phyloP scores from a whole-genome alignment of 2,113 vertebrate species.

The Oreotragus oreotragus region DNA sequence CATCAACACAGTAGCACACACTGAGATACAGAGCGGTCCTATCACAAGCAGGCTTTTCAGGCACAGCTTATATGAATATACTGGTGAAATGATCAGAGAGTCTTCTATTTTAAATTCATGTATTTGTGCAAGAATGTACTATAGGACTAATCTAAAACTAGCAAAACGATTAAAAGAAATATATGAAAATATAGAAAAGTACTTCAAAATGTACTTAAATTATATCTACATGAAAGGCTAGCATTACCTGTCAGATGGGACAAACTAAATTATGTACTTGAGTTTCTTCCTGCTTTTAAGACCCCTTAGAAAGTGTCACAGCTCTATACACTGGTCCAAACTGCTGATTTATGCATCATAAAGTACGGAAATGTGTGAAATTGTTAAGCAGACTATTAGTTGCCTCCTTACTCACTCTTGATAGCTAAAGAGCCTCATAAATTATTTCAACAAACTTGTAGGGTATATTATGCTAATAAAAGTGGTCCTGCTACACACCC shows the following conservation, averaged over 20 bases:
- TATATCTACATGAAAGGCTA: background rate
- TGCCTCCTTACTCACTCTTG: background rate
- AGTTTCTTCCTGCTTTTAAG: conserved; percentile 19
- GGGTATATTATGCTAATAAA: background rate
- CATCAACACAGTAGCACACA: background rate
- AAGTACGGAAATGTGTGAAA: background rate
- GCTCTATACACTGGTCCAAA: background rate
- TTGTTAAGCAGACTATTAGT: background rate
- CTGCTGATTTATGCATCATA: background rate
- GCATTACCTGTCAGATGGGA: background rate
- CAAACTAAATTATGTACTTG: background rate
- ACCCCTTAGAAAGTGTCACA: background rate
- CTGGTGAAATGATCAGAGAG: background rate
- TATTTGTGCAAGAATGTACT: background rate
- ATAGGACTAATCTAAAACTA: background rate
- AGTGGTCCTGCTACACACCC: background rate
- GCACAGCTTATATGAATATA: background rate
- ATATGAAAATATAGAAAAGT: conserved; percentile 13
- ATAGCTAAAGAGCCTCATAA: background rate
- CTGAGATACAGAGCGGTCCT: background rate
- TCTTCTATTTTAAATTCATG: background rate
- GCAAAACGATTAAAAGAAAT: background rate
- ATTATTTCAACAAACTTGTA: background rate
- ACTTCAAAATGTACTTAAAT: conserved; percentile 25
- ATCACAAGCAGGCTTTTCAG: background rate